Evolutionary conservation across 35 echinoderm and acorn worm genomes (phyloP).

Genomic region (Holothuria glaberrima): DNA sequence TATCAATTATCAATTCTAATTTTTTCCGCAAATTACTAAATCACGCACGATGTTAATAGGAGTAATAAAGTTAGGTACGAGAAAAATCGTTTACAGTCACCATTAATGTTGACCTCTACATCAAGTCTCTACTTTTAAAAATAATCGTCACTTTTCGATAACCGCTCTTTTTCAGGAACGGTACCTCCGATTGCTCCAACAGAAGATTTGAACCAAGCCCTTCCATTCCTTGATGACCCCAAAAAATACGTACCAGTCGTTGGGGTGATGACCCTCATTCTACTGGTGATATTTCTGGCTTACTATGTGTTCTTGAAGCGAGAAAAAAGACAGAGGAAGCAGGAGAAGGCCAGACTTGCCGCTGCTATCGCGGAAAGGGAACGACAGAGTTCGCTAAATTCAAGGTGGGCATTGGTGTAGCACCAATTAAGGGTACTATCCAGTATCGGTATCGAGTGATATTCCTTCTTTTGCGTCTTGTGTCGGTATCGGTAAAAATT

Average conservation of each 20-base stretch:
- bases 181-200: slow-evolving; percentile 61
- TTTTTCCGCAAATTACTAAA: too few relatives aligned
- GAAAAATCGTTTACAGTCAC: too few relatives aligned
- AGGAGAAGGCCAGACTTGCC: slow-evolving; percentile 42
- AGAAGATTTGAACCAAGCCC: slow-evolving; percentile 21
- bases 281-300: slow-evolving; percentile 67
- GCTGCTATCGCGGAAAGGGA: slow-evolving; percentile 40
- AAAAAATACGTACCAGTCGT: slow-evolving; percentile 80
- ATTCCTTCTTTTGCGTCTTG: too few relatives aligned
- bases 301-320: slow-evolving; percentile 63
- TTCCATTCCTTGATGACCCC: slow-evolving; percentile 79
- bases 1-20: too few relatives aligned
- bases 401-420: slow-evolving; percentile 27
- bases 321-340: slow-evolving; percentile 39
- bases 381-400: slow-evolving; percentile 35
- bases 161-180: slow-evolving; percentile 55
- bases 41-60: too few relatives aligned
- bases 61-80: too few relatives aligned
- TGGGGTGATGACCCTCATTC: slow-evolving; percentile 60
- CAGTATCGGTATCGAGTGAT: too few relatives aligned
- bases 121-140: too few relatives aligned
- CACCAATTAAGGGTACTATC: too few relatives aligned
- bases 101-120: background rate
- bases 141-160: background rate
- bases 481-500: too few relatives aligned